Percentiles rank a stretch among this genome's conserved stretches.
Evolutionary conservation across 2,888 invertebrate genomes (phyloP).

Genomic region (Brachyptera putata): DNA sequence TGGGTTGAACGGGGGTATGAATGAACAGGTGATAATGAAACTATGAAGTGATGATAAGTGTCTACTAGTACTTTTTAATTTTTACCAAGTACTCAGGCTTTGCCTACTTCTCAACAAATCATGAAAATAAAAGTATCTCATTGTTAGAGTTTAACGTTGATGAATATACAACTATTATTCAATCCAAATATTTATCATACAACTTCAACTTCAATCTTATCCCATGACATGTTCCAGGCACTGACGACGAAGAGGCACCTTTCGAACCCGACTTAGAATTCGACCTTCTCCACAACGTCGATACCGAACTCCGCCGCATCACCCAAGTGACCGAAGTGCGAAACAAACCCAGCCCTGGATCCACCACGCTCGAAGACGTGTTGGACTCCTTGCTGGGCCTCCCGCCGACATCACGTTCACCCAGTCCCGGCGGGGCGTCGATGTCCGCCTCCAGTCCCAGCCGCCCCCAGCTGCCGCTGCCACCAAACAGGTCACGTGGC

Average conservation of each 20-base stretch:
- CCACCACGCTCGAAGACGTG: constrained; percentile 89
- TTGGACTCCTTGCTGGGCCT: constrained; percentile 87
- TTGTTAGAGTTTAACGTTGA: too few relatives aligned
- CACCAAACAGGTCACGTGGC: constrained; percentile 40
- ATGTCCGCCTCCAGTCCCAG: constrained; percentile 31
- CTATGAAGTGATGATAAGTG: too few relatives aligned
- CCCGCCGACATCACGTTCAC: constrained; percentile 70
- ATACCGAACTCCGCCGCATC: constrained; percentile 7
- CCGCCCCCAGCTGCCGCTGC: constrained; percentile 35
- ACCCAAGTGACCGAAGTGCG: constrained; percentile 8
- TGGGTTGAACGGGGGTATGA: too few relatives aligned
- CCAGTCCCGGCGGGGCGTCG: constrained; percentile 56
- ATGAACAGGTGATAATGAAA: too few relatives aligned
- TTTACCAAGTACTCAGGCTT: too few relatives aligned
- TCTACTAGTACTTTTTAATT: too few relatives aligned
- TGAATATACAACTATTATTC: too few relatives aligned
- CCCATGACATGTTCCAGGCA: too few relatives aligned
- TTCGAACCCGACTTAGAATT: constrained; percentile 12
- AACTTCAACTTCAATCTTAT: too few relatives aligned
- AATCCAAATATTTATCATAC: too few relatives aligned
- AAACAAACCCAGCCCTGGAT: constrained; percentile 63
- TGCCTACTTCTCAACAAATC: too few relatives aligned
- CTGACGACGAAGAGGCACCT: background rate
- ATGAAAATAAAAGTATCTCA: too few relatives aligned
- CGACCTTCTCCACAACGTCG: constrained; percentile 9